phyloP scores from a whole-genome alignment of 2,113 vertebrate species.

The Sphaerodactylus townsendi region DNA sequence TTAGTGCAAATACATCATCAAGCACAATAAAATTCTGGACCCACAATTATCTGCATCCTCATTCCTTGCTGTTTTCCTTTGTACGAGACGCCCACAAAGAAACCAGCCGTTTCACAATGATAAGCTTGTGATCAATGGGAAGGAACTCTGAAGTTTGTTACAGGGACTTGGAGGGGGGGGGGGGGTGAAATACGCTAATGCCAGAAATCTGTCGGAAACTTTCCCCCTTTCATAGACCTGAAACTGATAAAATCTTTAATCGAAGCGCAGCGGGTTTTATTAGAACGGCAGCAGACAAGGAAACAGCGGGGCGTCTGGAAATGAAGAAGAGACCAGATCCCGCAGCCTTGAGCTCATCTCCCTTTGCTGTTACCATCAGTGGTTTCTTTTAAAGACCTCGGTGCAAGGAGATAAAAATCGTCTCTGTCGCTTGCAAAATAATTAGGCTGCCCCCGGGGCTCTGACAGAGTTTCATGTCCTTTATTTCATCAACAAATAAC shows the following conservation, averaged over 20 bases:
- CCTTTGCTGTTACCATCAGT: not conserved
- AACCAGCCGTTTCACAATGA: not conserved
- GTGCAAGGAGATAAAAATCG: not conserved
- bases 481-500: not conserved
- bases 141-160: not conserved
- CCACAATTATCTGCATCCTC: not conserved
- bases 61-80: not conserved
- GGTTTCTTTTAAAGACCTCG: not conserved
- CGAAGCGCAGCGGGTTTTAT: not conserved
- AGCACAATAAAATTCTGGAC: not conserved
- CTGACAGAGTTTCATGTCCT: not conserved
- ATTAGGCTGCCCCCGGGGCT: not conserved
- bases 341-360: not conserved
- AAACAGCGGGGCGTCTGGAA: not conserved
- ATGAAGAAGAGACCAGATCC: not conserved
- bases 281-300: not conserved
- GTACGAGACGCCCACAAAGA: not conserved
- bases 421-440: not conserved
- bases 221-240: not conserved
- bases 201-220: not conserved
- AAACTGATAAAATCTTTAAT: conserved; percentile 5
- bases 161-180: too few species aligned
- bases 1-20: not conserved
- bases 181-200: not conserved
- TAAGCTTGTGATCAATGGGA: too few species aligned